Evolutionary conservation across 2,113 vertebrate genomes (phyloP).

Genomic region (Egretta garzetta): DNA sequence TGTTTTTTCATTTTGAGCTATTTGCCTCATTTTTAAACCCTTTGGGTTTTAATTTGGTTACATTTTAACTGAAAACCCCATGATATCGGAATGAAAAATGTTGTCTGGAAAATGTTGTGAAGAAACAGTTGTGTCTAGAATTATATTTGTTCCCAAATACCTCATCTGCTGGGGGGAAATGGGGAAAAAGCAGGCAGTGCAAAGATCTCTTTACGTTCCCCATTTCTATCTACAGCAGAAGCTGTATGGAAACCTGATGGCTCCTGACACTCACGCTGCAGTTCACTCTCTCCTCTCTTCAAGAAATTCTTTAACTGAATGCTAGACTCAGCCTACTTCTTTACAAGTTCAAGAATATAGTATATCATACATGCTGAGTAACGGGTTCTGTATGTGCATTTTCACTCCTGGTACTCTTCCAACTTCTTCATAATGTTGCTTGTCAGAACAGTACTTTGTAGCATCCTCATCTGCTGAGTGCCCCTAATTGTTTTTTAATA

Average conservation of each 20-base stretch:
- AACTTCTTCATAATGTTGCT: not conserved
- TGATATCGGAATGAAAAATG: not conserved
- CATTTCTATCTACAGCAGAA: not conserved
- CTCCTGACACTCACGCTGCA: not conserved
- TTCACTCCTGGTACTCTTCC: not conserved
- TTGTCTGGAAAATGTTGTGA: not conserved
- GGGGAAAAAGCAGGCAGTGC: not conserved
- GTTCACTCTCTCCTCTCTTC: not conserved
- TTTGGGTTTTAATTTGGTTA: not conserved
- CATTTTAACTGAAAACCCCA: not conserved
- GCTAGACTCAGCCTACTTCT: not conserved
- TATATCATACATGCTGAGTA: not conserved
- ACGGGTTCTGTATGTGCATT: not conserved
- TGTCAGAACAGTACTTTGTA: not conserved
- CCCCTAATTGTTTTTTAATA: not conserved
- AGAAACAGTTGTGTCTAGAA: not conserved
- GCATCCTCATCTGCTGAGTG: not conserved
- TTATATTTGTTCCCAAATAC: not conserved
- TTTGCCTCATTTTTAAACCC: not conserved
- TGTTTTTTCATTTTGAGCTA: not conserved
- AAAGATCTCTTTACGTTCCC: not conserved
- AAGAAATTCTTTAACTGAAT: not conserved
- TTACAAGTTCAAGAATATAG: not conserved
- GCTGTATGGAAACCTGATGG: not conserved
- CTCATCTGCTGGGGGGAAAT: not conserved